Conservation (phyloP, 2,797 vertebrate genomes). For the Odontamblyopus rebecca region DNA sequence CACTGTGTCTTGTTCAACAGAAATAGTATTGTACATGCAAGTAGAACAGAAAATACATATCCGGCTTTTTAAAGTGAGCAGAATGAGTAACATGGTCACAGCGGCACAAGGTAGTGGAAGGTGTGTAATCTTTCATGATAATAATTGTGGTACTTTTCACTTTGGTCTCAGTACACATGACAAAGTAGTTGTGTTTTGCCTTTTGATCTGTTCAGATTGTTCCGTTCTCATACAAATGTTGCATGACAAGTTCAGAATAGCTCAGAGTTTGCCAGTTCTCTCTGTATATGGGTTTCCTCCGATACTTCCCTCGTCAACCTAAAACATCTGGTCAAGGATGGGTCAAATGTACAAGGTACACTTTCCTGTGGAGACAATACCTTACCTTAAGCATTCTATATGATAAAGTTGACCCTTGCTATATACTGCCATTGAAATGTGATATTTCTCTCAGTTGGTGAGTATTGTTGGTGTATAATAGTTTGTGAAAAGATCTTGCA, state of each 20-base stretch:
- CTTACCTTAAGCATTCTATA: too few relatives aligned
- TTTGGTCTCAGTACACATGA: neutral
- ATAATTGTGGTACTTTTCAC: neutral
- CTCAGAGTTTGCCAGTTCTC: neutral
- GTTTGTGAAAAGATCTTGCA: neutral
- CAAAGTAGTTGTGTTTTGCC: neutral
- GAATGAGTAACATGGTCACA: neutral
- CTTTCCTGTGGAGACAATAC: neutral
- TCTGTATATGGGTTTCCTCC: neutral
- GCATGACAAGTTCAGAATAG: neutral
- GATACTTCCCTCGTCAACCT: neutral
- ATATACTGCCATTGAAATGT: too few relatives aligned
- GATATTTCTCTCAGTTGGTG: too few relatives aligned
- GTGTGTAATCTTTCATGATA: neutral
- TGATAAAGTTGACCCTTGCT: too few relatives aligned
- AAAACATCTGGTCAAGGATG: neutral
- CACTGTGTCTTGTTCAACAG: conserved; percentile 33
- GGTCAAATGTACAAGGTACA: too few relatives aligned
- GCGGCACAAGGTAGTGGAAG: neutral
- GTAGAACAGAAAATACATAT: neutral
- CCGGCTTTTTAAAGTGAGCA: neutral
- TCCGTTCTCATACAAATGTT: neutral
- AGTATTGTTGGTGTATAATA: too few relatives aligned
- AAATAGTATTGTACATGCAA: conserved; percentile 53
- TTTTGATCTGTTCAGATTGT: too few relatives aligned